A percentile compares a stretch with the other conserved stretches of the same genome.
Conservation (phyloP, 1,140 invertebrate species). For the Pogonomyrmex barbatus region DNA sequence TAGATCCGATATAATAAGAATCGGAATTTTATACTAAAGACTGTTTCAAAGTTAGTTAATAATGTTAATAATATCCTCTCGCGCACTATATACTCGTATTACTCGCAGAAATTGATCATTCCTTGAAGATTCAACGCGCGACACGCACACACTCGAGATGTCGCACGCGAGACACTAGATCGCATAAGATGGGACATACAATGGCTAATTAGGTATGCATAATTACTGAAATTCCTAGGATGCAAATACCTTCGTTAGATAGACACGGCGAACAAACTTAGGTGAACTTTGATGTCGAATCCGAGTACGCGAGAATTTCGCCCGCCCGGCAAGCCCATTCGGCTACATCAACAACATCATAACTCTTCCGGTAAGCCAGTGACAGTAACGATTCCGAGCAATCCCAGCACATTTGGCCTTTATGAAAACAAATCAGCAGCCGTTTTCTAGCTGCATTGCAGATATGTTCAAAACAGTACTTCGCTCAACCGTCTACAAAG, state of each 20-base stretch:
- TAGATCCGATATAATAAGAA: background rate
- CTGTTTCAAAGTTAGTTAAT: background rate
- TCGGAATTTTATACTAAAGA: background rate
- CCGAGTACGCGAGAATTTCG: constrained; percentile 41
- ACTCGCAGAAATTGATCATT: constrained; percentile 14
- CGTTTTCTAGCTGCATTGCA: constrained; percentile 41
- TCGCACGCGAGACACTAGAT: constrained; percentile 33
- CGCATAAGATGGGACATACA: constrained; percentile 46
- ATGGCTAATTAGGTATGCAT: constrained; percentile 64
- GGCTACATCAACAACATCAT: constrained; percentile 68
- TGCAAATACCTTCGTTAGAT: constrained; percentile 65
- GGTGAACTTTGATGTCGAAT: constrained; percentile 48
- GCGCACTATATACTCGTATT: background rate
- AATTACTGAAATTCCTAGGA: constrained; percentile 52
- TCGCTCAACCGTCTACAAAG: constrained; percentile 58
- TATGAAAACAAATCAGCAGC: constrained; percentile 68
- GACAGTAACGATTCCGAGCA: constrained; percentile 70
- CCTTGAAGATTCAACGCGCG: constrained; percentile 6
- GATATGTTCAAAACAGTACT: constrained; percentile 55
- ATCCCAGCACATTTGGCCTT: constrained; percentile 61
- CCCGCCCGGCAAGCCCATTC: constrained; percentile 33
- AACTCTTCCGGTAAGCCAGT: constrained; percentile 66
- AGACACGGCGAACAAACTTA: constrained; percentile 58
- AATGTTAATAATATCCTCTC: background rate
- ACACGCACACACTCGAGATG: constrained; percentile 6